Base-by-base conservation (phyloP, 2,113 vertebrate genomes). In the Phycodurus eques region DNA sequence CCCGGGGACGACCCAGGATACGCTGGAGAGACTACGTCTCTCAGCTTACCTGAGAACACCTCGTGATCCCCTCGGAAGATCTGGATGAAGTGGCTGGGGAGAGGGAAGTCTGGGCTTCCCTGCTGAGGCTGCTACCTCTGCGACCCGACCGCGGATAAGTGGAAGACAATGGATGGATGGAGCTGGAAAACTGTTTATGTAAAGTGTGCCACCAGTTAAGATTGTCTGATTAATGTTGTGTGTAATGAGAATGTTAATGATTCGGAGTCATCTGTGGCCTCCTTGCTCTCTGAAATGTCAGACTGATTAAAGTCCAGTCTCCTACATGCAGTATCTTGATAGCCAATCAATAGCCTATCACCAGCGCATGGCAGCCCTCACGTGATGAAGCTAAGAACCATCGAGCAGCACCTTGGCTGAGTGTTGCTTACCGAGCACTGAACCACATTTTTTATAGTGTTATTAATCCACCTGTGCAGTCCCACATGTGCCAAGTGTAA, bases 301-400 rank as follows among this genome's bases (percentile, higher is more conserved):
- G 72, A 35, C 72, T 75, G 82, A 86, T 84, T 84, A 83, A 89
- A 79, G 88, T 79, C 81, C 75, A 67, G 54, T 71, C 79, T 75
- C 72, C 66, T 74, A 72, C 74, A 81, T 67, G 78, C 73, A 67
- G 49, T 74, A 73, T 84, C 80, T 68, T 68, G 81, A 88, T 82
- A 76, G 73, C 74, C 80, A 71, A 89, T 91, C 89, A 85, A 88
- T 89, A 89, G 79, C 69, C 84, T 56, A 85, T 88, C 87, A 82
- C 73, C 44, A 53, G 72, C 14, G 61, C 47, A 22, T 57, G 72
- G 78, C 79, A 80, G 81, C 67, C 69, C 81, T 84, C 74, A 77
- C 75, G 82, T 82, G 75, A 81, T 83, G 77, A 69, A 63, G 67
- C 70, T 85, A 73, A 83, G 71, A 83, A 83, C 74, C 80, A 85